These are phyloP conservation scores for Melanotaenia boesemani DNA, from an alignment of 2,797 vertebrate genomes.

Conservation along the genomic window DNA sequence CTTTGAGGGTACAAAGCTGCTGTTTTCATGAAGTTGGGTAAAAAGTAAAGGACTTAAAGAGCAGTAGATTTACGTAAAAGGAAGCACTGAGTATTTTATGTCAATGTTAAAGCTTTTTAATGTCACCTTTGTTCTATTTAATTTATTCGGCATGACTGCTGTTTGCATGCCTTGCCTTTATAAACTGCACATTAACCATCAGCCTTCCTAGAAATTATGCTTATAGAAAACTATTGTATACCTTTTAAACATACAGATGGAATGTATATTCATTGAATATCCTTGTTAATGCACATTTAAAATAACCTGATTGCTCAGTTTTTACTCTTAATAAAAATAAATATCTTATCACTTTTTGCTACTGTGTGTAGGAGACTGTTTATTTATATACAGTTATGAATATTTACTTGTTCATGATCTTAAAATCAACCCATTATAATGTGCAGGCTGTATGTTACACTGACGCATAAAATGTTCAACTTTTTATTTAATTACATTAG, in stretches of 20 bases:
- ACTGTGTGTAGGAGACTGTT: constrained; percentile 3
- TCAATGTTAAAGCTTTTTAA: constrained; percentile 56
- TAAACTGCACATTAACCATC: constrained; percentile 60
- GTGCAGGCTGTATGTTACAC: background rate
- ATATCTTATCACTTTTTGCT: constrained; percentile 27
- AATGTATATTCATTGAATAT: constrained; percentile 80
- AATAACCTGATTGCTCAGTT: constrained; percentile 57
- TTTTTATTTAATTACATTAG: background rate
- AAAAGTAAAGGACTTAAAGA: background rate
- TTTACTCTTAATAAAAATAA: constrained; percentile 80
- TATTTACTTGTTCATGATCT: background rate
- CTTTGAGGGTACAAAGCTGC: background rate
- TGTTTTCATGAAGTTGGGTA: too few relatives aligned
- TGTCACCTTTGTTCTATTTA: constrained; percentile 49
- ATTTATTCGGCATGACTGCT: constrained; percentile 68
- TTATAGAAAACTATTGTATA: constrained; percentile 54
- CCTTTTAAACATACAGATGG: constrained; percentile 70
- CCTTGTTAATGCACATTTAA: constrained; percentile 67
- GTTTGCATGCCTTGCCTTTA: constrained; percentile 82
- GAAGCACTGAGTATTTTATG: constrained; percentile 27
- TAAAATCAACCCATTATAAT: background rate
- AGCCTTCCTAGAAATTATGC: constrained; percentile 66
- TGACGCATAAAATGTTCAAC: background rate
- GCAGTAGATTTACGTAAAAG: constrained; percentile 27
- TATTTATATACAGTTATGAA: background rate